Conservation (phyloP, 2,888 invertebrate genomes). For the Tiliacea aurago region DNA sequence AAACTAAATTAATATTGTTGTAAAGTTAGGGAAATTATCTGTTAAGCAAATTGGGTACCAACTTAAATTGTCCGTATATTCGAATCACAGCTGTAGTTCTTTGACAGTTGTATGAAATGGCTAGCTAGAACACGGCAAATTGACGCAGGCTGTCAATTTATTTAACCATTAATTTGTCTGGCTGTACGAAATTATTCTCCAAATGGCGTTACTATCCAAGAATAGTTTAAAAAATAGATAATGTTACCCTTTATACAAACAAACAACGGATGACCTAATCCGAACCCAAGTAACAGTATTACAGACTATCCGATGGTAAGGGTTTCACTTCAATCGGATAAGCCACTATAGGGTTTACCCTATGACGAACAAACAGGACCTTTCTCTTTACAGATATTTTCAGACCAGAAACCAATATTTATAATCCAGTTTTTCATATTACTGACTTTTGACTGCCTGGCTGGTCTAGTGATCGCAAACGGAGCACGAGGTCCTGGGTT, state of each 20-base stretch:
- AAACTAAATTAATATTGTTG: conserved; percentile 4
- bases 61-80: neutral
- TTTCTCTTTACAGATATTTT: conserved; percentile 13
- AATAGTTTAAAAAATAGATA: neutral
- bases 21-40: neutral
- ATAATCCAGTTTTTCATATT: neutral
- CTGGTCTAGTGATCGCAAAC: neutral
- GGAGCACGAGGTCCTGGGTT: neutral
- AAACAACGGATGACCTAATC: conserved; percentile 50
- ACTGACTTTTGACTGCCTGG: neutral
- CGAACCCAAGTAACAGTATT: conserved; percentile 51
- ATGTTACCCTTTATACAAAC: conserved; percentile 12
- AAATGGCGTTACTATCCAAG: neutral
- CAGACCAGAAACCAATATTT: neutral
- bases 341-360: conserved; percentile 45
- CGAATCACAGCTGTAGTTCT: neutral
- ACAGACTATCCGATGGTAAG: conserved; percentile 25
- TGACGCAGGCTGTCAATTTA: neutral
- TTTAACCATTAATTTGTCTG: neutral
- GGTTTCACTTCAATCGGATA: conserved; percentile 57
- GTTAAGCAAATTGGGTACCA: neutral
- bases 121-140: neutral
- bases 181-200: neutral
- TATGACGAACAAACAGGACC: conserved; percentile 5
- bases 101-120: neutral